Conservation (phyloP, 2,888 invertebrate genomes). For the Megamerina dolium region DNA sequence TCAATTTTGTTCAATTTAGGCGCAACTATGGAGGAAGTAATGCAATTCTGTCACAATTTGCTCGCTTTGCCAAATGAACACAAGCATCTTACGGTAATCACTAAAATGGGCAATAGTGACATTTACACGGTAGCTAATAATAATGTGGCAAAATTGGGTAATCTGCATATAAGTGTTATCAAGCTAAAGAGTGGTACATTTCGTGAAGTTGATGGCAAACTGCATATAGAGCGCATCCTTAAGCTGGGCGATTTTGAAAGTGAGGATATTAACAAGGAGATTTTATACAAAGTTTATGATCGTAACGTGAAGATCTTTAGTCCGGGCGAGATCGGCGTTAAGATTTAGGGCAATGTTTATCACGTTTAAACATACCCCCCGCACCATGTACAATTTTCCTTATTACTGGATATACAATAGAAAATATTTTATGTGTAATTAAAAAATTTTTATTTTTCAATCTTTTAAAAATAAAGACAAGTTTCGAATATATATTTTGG, state of each 20-base stretch:
- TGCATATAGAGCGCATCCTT: slow-evolving; percentile 44
- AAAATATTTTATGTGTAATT: too few relatives aligned
- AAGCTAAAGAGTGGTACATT: slow-evolving; percentile 68
- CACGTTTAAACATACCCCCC: background rate
- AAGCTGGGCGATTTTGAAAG: slow-evolving; percentile 32
- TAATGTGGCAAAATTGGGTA: slow-evolving; percentile 58
- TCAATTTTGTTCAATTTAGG: slow-evolving; percentile 64
- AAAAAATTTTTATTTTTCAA: too few relatives aligned
- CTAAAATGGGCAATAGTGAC: slow-evolving; percentile 57
- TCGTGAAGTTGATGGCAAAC: slow-evolving; percentile 64
- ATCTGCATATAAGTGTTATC: slow-evolving; percentile 59
- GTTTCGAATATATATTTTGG: too few relatives aligned
- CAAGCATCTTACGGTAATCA: slow-evolving; percentile 52
- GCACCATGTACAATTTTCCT: too few relatives aligned
- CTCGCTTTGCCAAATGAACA: slow-evolving; percentile 31
- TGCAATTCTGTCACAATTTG: slow-evolving; percentile 36
- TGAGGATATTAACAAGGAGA: slow-evolving; percentile 37
- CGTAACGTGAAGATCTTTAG: slow-evolving; percentile 68
- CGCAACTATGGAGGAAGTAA: slow-evolving; percentile 33
- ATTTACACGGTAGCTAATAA: slow-evolving; percentile 56
- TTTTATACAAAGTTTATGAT: slow-evolving; percentile 64
- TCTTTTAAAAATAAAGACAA: too few relatives aligned
- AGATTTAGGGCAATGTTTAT: slow-evolving; percentile 26
- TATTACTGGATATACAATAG: too few relatives aligned
- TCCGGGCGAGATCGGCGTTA: slow-evolving; percentile 56